Evolutionary conservation across 2,797 vertebrate genomes (phyloP).

Genomic region (Mormyrops boulengeri): DNA sequence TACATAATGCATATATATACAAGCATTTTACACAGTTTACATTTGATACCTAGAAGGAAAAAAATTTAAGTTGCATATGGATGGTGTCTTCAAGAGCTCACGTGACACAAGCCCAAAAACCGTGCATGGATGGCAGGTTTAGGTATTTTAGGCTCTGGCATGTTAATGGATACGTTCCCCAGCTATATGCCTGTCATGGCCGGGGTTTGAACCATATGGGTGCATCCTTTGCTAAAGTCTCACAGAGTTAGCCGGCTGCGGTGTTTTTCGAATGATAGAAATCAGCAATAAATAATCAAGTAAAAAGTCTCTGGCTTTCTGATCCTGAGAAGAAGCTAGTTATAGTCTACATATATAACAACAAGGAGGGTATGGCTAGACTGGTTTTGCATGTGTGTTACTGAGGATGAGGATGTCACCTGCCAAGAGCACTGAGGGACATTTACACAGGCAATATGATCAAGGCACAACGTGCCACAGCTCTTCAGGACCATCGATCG

Average conservation of each 20-base stretch:
- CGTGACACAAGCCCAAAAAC: neutral
- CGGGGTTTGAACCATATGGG: neutral
- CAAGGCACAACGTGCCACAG: neutral
- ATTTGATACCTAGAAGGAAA: neutral
- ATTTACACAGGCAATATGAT: neutral
- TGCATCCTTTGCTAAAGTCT: neutral
- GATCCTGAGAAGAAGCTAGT: neutral
- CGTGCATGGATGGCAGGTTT: neutral
- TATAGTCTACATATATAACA: neutral
- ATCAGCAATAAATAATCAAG: neutral
- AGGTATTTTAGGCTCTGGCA: neutral
- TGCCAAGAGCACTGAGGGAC: neutral
- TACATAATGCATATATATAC: neutral
- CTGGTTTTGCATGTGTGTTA: neutral
- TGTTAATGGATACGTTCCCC: neutral
- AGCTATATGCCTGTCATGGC: neutral
- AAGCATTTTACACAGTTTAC: constrained; percentile 32
- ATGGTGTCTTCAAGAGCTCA: neutral
- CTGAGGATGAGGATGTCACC: neutral
- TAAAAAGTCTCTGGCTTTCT: neutral
- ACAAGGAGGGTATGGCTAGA: neutral
- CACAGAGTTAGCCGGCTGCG: neutral
- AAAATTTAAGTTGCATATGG: neutral
- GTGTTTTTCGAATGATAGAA: neutral
- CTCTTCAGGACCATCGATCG: neutral